Evolutionary conservation across 2,888 invertebrate species (phyloP).

Genomic region (Miltochrista miniata): DNA sequence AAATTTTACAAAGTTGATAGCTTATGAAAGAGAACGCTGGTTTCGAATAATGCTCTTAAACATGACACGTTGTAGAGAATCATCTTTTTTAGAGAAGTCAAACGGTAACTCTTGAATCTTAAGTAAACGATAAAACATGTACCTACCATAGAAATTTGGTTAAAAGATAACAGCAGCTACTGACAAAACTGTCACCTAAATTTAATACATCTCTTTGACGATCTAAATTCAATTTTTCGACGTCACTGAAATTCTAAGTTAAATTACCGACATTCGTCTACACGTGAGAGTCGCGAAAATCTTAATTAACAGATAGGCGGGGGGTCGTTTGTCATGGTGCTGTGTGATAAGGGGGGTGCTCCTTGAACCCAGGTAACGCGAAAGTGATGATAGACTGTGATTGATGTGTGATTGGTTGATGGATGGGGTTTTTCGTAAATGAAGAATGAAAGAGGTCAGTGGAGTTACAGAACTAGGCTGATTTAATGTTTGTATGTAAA

Average conservation of each 20-base stretch:
- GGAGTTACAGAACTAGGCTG: too few relatives aligned
- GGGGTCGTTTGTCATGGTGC: constrained; percentile 67
- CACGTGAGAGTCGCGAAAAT: constrained; percentile 79
- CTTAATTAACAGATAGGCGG: constrained; percentile 82
- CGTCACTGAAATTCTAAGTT: constrained; percentile 61
- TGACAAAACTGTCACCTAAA: background rate
- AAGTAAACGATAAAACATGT: too few relatives aligned
- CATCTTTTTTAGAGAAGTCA: too few relatives aligned
- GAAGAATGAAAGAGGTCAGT: too few relatives aligned
- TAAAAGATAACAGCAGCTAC: background rate
- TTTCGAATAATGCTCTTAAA: too few relatives aligned
- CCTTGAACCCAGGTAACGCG: constrained; percentile 55
- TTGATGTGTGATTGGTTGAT: constrained; percentile 45
- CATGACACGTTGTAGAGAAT: too few relatives aligned
- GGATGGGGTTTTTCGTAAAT: background rate
- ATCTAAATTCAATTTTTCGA: constrained; percentile 38
- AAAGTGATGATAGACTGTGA: constrained; percentile 58
- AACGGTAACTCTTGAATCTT: too few relatives aligned
- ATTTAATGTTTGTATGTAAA: too few relatives aligned
- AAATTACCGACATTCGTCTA: constrained; percentile 75
- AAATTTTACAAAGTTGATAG: too few relatives aligned
- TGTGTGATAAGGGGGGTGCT: constrained; percentile 67
- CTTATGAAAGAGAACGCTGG: too few relatives aligned
- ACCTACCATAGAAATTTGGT: too few relatives aligned
- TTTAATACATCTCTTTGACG: constrained; percentile 5